These are phyloP conservation scores for Sminthurinus aureus DNA, from an alignment of 2,888 invertebrate genomes.

Conservation along the genomic window DNA sequence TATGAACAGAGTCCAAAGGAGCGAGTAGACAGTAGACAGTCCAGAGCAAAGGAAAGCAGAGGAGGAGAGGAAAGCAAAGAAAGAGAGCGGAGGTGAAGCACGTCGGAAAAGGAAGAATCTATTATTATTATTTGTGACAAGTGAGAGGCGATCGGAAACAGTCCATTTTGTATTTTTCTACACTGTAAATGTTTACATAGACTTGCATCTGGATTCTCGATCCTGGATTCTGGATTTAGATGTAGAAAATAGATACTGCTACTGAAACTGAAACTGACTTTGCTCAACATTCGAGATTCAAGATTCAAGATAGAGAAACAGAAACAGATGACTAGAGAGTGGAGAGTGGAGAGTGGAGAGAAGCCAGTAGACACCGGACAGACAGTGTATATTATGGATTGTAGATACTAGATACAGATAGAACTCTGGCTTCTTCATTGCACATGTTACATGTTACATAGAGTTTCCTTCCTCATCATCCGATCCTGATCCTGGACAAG, in stretches of 20 bases:
- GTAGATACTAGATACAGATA: too few species aligned
- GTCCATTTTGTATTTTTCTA: not conserved
- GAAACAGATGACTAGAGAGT: not conserved
- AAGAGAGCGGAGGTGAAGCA: not conserved
- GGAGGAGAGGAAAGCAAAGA: not conserved
- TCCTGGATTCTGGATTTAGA: too few species aligned
- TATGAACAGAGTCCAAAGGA: too few species aligned
- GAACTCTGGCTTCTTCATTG: too few species aligned
- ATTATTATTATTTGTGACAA: conserved; percentile 42
- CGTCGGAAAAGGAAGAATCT: conserved; percentile 31
- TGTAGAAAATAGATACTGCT: not conserved
- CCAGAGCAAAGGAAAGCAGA: not conserved
- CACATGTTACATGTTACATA: too few species aligned
- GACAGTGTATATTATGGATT: too few species aligned
- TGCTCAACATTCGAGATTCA: not conserved
- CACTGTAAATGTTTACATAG: not conserved
- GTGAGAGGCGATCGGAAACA: conserved; percentile 19
- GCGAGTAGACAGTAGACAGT: not conserved
- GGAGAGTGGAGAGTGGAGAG: not conserved
- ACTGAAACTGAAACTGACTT: too few species aligned
- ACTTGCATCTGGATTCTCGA: too few species aligned
- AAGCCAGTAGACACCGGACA: too few species aligned
- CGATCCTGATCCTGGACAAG: too few species aligned
- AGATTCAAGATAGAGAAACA: not conserved
- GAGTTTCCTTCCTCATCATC: too few species aligned